phyloP scores from a whole-genome alignment of 1,140 invertebrate genomes.

The Lepidurus packardi region DNA sequence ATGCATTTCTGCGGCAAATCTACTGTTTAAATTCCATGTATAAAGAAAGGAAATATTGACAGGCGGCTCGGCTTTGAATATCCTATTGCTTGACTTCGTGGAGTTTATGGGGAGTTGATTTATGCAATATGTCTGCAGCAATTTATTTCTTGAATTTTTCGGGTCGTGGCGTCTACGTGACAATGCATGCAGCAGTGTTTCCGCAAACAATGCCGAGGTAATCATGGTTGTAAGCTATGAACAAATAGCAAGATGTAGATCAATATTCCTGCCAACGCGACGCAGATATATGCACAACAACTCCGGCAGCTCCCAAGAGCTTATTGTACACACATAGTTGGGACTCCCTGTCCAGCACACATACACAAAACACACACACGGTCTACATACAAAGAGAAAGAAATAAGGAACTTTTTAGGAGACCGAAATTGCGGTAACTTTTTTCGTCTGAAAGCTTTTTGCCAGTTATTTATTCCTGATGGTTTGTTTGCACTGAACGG shows the following conservation, averaged over 20 bases:
- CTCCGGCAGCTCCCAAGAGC: background rate
- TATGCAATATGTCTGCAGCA: background rate
- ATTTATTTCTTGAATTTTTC: background rate
- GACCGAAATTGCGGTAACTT: background rate
- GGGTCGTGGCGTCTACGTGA: background rate
- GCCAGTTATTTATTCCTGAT: too few relatives aligned
- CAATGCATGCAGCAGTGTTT: background rate
- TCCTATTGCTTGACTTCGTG: too few relatives aligned
- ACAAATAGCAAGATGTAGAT: conserved; percentile 10
- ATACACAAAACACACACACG: background rate
- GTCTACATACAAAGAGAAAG: background rate
- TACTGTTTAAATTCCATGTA: too few relatives aligned
- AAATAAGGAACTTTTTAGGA: background rate
- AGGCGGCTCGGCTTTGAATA: too few relatives aligned
- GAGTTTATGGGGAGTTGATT: too few relatives aligned
- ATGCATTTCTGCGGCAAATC: too few relatives aligned
- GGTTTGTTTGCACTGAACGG: too few relatives aligned
- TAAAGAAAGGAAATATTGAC: too few relatives aligned
- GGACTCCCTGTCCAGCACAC: background rate
- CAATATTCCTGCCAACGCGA: conserved; percentile 11
- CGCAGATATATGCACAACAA: conserved; percentile 18
- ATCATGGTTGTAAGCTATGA: background rate
- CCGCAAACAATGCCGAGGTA: conserved; percentile 13
- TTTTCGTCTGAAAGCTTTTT: too few relatives aligned
- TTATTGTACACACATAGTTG: background rate